These are phyloP conservation scores for Fragum sueziense DNA, from an alignment of 2,888 invertebrate species.

Conservation along the genomic window DNA sequence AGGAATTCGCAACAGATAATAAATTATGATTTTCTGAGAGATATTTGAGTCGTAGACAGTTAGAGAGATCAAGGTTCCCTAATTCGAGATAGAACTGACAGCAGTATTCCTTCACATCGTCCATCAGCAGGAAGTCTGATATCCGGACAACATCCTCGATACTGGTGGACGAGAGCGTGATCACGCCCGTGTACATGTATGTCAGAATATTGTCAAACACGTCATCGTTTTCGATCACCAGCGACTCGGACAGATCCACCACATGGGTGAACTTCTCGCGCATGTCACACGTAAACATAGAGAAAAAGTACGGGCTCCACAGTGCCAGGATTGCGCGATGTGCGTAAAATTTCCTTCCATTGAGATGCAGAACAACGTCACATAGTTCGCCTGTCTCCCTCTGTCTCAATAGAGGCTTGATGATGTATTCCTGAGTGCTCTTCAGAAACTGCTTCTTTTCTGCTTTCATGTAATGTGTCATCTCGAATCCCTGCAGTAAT, in stretches of 20 bases:
- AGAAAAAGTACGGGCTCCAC: constrained; percentile 80
- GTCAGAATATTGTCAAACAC: constrained; percentile 76
- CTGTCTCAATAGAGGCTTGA: constrained; percentile 75
- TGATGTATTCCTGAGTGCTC: constrained; percentile 74
- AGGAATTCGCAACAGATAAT: constrained; percentile 72
- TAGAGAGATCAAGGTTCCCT: constrained; percentile 78
- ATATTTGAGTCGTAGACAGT: constrained; percentile 75
- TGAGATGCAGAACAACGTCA: constrained; percentile 75
- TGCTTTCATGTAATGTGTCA: constrained; percentile 78
- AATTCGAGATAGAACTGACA: constrained; percentile 77
- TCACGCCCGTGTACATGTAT: constrained; percentile 79
- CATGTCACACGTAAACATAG: constrained; percentile 81
- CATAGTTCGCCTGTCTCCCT: constrained; percentile 79
- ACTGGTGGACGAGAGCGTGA: constrained; percentile 73
- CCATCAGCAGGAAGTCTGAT: constrained; percentile 79
- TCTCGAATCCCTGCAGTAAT: constrained; percentile 38
- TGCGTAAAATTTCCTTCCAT: constrained; percentile 71
- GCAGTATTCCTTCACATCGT: constrained; percentile 79
- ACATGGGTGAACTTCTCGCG: constrained; percentile 73
- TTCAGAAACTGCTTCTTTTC: constrained; percentile 75
- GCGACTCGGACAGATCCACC: constrained; percentile 77
- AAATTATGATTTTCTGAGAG: constrained; percentile 78
- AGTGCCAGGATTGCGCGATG: constrained; percentile 78
- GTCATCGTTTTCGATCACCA: constrained; percentile 74
- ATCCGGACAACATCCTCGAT: constrained; percentile 77